Evolutionary conservation across 2,113 vertebrate species (phyloP).

Genomic region (Bubo blakistoni): DNA sequence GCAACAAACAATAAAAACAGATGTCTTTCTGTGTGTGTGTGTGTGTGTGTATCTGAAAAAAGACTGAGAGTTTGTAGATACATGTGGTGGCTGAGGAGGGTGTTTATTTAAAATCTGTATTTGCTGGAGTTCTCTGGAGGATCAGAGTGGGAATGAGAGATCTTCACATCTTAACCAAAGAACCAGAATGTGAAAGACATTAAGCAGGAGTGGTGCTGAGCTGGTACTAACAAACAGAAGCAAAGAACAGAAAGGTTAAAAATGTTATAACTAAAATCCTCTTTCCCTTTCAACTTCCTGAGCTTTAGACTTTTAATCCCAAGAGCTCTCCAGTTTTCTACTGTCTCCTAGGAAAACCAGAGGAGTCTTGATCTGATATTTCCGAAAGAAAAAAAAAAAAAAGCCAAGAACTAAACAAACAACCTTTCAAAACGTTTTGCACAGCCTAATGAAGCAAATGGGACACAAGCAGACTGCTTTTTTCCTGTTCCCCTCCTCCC

Average conservation of each 20-base stretch:
- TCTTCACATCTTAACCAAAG: conserved; percentile 32
- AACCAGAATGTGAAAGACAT: not conserved
- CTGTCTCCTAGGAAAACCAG: conserved; percentile 28
- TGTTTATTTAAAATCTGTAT: conserved; percentile 16
- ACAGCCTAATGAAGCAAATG: conserved; percentile 16
- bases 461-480: not conserved
- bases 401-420: conserved; percentile 19
- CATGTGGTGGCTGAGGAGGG: not conserved
- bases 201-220: not conserved
- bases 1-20: not conserved
- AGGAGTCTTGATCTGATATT: not conserved
- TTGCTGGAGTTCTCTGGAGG: conserved; percentile 28
- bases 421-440: conserved; percentile 37
- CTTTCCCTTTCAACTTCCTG: not conserved
- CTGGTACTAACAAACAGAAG: conserved; percentile 23
- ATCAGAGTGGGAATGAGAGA: conserved; percentile 13
- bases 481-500: not conserved
- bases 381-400: not conserved
- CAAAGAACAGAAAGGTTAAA: conserved; percentile 31
- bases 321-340: conserved; percentile 25
- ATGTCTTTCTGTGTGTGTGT: not conserved
- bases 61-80: not conserved
- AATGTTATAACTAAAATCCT: not conserved
- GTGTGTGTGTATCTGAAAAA: not conserved
- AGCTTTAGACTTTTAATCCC: conserved; percentile 43